Conservation (phyloP, 2,888 invertebrate species). For the Rhimphoctona megacephalus region DNA sequence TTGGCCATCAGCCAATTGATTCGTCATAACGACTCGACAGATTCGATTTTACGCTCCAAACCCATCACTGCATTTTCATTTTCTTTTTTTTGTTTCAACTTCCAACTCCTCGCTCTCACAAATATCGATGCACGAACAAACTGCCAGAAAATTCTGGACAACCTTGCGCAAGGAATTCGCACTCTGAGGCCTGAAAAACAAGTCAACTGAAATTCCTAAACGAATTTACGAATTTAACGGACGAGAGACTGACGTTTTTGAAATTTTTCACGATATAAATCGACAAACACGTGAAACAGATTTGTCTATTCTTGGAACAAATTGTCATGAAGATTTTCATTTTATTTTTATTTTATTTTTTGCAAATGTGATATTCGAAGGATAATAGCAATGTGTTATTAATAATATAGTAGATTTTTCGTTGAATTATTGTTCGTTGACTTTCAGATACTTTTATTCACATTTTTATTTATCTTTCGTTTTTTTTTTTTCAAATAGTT, state of each 20-base stretch:
- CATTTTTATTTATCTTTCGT: not conserved
- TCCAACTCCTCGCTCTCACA: too few relatives aligned
- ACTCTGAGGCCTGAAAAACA: not conserved
- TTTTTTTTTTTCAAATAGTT: too few relatives aligned
- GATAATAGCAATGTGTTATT: not conserved
- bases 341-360: not conserved
- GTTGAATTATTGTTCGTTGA: not conserved
- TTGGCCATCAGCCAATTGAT: constrained; percentile 28
- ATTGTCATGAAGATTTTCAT: not conserved
- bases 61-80: constrained; percentile 2
- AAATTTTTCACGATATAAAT: not conserved
- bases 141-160: not conserved
- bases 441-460: not conserved
- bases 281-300: not conserved
- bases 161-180: not conserved
- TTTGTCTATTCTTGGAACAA: not conserved
- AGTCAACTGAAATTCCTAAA: constrained; percentile 6
- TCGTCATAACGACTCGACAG: constrained; percentile 19
- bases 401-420: not conserved
- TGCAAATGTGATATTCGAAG: not conserved
- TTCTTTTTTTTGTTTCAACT: not conserved
- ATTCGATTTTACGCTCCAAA: constrained; percentile 36
- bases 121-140: not conserved
- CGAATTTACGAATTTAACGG: constrained; percentile 11
- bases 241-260: not conserved